These are phyloP conservation scores for Lontra canadensis DNA, from an alignment of 2,113 vertebrate species.

Conservation along the genomic window DNA sequence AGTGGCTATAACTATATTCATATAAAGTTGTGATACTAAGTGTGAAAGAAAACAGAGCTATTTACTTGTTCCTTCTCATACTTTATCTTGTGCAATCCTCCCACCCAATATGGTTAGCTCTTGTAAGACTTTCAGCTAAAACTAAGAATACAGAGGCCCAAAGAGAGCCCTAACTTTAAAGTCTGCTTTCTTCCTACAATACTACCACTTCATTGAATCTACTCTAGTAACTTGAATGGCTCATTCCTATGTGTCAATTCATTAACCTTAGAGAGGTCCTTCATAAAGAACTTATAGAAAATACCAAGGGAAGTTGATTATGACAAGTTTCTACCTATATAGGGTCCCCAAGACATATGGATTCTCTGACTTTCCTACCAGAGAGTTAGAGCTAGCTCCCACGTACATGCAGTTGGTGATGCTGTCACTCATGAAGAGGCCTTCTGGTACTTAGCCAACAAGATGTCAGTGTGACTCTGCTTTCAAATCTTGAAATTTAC, in stretches of 20 bases:
- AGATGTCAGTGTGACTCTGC: neutral
- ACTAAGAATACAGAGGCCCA: neutral
- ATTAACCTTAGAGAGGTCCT: neutral
- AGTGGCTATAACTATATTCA: neutral
- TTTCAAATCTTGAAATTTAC: slow-evolving; percentile 4
- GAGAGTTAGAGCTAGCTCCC: neutral
- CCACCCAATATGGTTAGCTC: neutral
- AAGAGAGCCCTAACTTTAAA: neutral
- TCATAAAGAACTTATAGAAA: neutral
- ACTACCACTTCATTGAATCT: neutral
- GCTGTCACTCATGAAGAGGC: neutral
- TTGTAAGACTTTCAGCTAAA: neutral
- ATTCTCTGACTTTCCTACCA: neutral
- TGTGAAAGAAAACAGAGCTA: neutral
- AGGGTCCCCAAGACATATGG: neutral
- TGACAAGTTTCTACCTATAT: neutral
- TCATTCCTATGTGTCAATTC: neutral
- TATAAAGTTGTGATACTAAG: neutral
- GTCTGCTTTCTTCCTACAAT: neutral
- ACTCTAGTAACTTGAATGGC: neutral
- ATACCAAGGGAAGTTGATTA: neutral
- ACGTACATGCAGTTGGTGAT: fast-evolving
- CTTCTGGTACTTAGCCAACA: neutral
- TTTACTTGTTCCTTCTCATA: slow-evolving; percentile 8
- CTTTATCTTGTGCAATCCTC: neutral